phyloP scores from a whole-genome alignment of 2,797 vertebrate species.

The Ptychadena robeensis region DNA sequence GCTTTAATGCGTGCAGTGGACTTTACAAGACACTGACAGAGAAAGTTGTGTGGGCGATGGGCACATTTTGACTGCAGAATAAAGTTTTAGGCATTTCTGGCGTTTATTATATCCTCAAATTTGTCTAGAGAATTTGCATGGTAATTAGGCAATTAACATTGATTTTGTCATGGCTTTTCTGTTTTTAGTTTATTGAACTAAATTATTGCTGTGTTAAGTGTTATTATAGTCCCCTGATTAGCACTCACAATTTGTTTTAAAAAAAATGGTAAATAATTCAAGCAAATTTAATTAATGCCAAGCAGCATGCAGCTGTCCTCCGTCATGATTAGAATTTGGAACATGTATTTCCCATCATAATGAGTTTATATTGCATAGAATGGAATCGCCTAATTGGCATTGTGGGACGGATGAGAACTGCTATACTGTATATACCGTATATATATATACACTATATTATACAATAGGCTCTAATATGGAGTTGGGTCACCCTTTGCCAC shows the following conservation, averaged over 20 bases:
- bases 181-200: not conserved
- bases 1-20: no score
- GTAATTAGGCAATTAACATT: not conserved
- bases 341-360: not conserved
- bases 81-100: not conserved
- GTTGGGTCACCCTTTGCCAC: no score
- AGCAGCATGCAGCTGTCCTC: not conserved
- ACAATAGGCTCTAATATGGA: no score
- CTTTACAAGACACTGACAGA: no score
- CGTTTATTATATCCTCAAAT: not conserved
- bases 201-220: not conserved
- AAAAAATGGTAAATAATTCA: not conserved
- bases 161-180: not conserved
- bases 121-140: not conserved
- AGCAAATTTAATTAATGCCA: not conserved
- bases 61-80: no score
- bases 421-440: not conserved
- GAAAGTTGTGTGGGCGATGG: no score
- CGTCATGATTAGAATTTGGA: not conserved
- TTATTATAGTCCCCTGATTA: not conserved
- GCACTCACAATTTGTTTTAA: not conserved
- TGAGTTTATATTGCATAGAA: not conserved
- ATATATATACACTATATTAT: no score
- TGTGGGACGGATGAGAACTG: not conserved
- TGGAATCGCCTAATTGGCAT: not conserved